Base-by-base conservation (phyloP, 2,797 vertebrate genomes). In the Protosalanx chinensis region DNA sequence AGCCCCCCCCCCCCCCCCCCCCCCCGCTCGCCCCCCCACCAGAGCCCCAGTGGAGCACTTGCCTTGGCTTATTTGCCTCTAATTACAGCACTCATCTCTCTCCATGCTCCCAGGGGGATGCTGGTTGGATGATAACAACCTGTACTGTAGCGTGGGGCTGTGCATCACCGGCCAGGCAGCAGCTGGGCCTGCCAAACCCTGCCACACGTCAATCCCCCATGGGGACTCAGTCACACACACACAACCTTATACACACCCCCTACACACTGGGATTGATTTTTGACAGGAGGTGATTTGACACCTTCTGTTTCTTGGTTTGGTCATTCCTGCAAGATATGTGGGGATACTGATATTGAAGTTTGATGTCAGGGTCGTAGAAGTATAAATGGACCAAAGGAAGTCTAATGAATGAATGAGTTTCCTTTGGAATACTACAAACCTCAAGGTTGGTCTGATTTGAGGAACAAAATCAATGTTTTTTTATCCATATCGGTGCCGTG, bases 1-100 rank as follows among this genome's bases (percentile, higher is more conserved):
- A 62, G 60, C 51, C 15, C 2, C 51, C 68, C 68, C 66, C 16
- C 15, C 0, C 62, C 69, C 80, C 71, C 65, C 23, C 23, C 51
- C 15, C 6, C 51, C 70, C 68, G 62, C 16, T n/a, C 15, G 0
- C 62, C 69, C 80, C 70, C 71, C 70, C 66, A 18, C 16, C 0
- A 64, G 60, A 69, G 37, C 68, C 80, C 71, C 67, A 3, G 62
- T n/a, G 83, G 80, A 78, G 58, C 73, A 62, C 75, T 76, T 12
- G 37, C 5, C 80, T 77, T 78, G 79, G 78, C 82, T 78, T 76
- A 13, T 81, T 84, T 81, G 70, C 62, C 77, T 79, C 88, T 90
- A 88, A 91, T 91, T 88, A 88, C 88, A 84, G 79, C 79, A 29
- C 83, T 88, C 78, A 67, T 82, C 75, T 84, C 81, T 20, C 41